These are phyloP conservation scores for Ormia ochracea DNA, from an alignment of 2,888 invertebrate genomes.

Conservation along the genomic window DNA sequence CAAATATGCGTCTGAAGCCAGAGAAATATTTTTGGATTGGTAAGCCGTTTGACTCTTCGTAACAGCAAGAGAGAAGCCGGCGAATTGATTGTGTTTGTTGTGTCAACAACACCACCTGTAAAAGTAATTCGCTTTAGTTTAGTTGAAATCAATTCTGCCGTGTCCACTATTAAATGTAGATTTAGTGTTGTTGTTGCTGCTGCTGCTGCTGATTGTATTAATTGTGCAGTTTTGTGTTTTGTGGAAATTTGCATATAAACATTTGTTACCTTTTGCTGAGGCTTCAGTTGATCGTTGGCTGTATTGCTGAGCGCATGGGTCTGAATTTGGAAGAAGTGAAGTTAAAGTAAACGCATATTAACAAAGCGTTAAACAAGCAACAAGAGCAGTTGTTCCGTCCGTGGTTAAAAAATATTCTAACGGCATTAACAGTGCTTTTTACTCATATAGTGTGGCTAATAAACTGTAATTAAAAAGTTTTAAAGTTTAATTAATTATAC, in stretches of 20 bases:
- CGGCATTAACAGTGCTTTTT: constrained; percentile 27
- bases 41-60: too few species aligned
- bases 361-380: constrained; percentile 48
- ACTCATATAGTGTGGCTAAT: constrained; percentile 34
- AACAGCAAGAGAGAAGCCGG: too few species aligned
- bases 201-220: constrained; percentile 22
- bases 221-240: constrained; percentile 11
- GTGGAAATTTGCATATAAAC: constrained; percentile 67
- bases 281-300: constrained; percentile 70
- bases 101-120: too few species aligned
- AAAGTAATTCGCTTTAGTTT: not conserved
- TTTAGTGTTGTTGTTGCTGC: constrained; percentile 20
- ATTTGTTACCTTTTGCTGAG: constrained; percentile 64
- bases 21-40: too few species aligned
- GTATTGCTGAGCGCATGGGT: constrained; percentile 65
- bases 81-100: too few species aligned
- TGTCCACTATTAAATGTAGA: constrained; percentile 38
- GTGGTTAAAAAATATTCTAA: constrained; percentile 47
- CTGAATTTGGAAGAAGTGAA: not conserved
- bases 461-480: not conserved
- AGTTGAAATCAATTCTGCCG: constrained; percentile 8
- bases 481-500: not conserved
- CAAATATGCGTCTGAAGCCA: too few species aligned
- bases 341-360: not conserved
- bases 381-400: constrained; percentile 53